Evolutionary conservation across 2,888 invertebrate genomes (phyloP).

Genomic region (Autographa gamma): DNA sequence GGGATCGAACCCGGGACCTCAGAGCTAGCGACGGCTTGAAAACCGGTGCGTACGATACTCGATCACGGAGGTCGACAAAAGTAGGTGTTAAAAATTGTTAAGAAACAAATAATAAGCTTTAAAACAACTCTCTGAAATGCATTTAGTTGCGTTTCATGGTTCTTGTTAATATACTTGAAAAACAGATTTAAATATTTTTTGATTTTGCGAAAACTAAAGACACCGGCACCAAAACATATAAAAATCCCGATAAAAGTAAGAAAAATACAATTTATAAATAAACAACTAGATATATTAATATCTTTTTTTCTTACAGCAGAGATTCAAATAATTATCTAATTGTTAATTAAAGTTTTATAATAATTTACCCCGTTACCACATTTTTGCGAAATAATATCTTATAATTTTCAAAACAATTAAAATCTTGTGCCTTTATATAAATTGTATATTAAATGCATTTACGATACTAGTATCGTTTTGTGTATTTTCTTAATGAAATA

Average conservation of each 20-base stretch:
- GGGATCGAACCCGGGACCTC: too few relatives aligned
- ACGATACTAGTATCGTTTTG: neutral
- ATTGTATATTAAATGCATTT: neutral
- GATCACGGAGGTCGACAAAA: too few relatives aligned
- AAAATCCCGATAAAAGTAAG: neutral
- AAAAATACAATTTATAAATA: neutral
- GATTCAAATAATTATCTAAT: constrained; percentile 8
- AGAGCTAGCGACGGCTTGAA: too few relatives aligned
- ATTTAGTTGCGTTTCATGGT: too few relatives aligned
- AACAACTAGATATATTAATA: neutral
- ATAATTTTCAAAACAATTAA: too few relatives aligned
- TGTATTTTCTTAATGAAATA: neutral
- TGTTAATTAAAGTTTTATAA: neutral
- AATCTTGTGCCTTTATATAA: neutral
- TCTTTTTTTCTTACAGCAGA: constrained; percentile 2
- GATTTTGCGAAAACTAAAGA: neutral
- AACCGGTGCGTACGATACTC: too few relatives aligned
- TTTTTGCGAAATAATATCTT: neutral
- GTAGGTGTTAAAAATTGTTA: too few relatives aligned
- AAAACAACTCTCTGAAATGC: too few relatives aligned
- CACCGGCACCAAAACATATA: neutral
- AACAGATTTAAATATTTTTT: neutral
- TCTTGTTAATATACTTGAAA: too few relatives aligned
- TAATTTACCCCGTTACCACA: constrained; percentile 1
- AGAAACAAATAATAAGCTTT: too few relatives aligned